A percentile compares a stretch with the other conserved stretches of the same genome.
phyloP scores from a whole-genome alignment of 92 coral and sea anemone genomes.

The Meandrina meandrites region DNA sequence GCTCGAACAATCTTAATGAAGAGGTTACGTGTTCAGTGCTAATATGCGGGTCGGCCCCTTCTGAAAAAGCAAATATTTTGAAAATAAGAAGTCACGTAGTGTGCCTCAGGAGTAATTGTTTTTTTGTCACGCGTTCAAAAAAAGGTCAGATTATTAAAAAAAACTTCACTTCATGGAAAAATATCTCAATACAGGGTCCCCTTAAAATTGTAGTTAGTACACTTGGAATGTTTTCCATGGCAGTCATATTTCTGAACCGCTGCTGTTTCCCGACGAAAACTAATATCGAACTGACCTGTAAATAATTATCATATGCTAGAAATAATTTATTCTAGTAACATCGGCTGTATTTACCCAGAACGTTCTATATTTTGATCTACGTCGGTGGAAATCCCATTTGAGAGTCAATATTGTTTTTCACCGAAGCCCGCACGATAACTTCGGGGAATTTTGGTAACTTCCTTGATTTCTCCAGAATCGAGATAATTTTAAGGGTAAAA shows the following conservation, averaged over 20 bases:
- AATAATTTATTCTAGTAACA: constrained; percentile 4
- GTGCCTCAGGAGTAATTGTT: background rate
- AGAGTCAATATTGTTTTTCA: background rate
- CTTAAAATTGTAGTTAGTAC: background rate
- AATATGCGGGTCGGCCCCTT: constrained; percentile 5
- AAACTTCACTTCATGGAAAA: constrained; percentile 3
- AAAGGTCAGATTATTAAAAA: background rate
- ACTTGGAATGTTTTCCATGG: background rate
- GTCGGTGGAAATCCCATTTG: background rate
- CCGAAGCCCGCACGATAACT: background rate
- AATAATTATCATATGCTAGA: background rate
- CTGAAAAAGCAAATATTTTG: constrained; percentile 37
- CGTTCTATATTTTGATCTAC: background rate
- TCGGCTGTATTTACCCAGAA: constrained; percentile 11
- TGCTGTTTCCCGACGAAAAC: background rate
- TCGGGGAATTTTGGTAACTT: background rate
- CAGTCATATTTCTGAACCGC: background rate
- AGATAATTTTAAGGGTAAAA: background rate
- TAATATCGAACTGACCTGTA: background rate
- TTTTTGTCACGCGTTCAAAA: constrained; percentile 14
- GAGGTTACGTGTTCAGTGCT: constrained; percentile 34
- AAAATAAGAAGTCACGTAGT: constrained; percentile 23
- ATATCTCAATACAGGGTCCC: background rate
- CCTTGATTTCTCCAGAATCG: background rate
- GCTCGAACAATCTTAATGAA: constrained; percentile 5